Evolutionary conservation across 2,888 invertebrate genomes (phyloP).

Genomic region (Drosophila birchii): DNA sequence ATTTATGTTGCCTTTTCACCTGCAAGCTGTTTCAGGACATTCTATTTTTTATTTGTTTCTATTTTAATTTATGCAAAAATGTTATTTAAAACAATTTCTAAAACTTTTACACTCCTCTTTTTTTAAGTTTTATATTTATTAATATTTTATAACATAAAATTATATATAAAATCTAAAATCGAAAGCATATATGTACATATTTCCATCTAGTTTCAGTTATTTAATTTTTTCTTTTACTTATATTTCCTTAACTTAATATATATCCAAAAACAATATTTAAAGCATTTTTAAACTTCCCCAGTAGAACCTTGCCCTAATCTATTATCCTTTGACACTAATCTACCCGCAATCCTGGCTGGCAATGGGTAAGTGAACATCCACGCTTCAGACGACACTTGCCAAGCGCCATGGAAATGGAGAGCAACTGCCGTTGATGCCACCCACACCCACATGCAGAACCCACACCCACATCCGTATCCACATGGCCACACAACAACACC

Average conservation of each 20-base stretch:
- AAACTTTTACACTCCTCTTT: accelerated
- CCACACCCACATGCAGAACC: not conserved
- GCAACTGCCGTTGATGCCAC: slow-evolving; percentile 32
- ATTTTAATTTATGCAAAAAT: not conserved
- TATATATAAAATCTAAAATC: not conserved
- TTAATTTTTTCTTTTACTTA: not conserved
- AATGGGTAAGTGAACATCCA: slow-evolving; percentile 47
- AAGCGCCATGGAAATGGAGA: slow-evolving; percentile 46
- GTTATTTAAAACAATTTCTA: not conserved
- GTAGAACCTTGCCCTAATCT: not conserved
- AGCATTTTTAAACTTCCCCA: not conserved
- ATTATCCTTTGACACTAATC: not conserved
- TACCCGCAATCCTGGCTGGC: not conserved
- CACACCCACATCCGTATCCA: slow-evolving; percentile 18
- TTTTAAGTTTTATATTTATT: not conserved
- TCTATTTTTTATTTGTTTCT: not conserved
- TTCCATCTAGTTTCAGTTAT: not conserved
- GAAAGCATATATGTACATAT: too few species aligned
- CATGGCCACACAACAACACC: slow-evolving; percentile 21
- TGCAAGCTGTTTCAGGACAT: not conserved
- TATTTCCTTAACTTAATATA: not conserved
- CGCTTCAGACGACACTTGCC: slow-evolving; percentile 57
- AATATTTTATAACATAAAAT: not conserved
- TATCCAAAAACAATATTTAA: not conserved
- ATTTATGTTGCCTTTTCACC: not conserved